Evolutionary conservation across 2,113 vertebrate genomes (phyloP).

Genomic region (Nasalis larvatus): DNA sequence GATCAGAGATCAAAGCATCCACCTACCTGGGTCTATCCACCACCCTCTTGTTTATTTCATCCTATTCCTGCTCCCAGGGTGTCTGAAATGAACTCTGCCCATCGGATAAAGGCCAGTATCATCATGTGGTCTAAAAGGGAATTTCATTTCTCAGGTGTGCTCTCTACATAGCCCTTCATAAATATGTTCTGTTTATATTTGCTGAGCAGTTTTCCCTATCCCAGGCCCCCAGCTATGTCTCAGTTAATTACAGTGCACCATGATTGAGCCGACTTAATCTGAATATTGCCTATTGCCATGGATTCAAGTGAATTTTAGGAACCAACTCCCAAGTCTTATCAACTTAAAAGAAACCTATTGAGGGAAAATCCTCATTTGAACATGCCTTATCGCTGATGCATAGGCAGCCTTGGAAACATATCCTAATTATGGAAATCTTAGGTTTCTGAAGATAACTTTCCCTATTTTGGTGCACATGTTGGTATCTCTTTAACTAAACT

Average conservation of each 20-base stretch:
- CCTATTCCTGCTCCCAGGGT: not conserved
- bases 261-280: not conserved
- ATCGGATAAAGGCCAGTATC: not conserved
- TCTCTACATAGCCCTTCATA: not conserved
- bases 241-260: not conserved
- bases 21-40: rapidly evolving
- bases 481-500: not conserved
- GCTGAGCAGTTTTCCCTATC: not conserved
- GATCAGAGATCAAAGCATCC: not conserved
- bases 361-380: not conserved
- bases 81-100: not conserved
- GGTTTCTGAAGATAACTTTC: not conserved
- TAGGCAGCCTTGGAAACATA: not conserved
- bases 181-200: not conserved
- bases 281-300: not conserved
- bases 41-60: not conserved
- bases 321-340: not conserved
- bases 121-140: not conserved
- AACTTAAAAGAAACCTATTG: not conserved
- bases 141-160: not conserved
- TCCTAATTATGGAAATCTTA: not conserved
- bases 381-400: rapidly evolving
- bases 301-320: not conserved
- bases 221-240: too few relatives aligned
- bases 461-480: not conserved